Evolutionary conservation across 2,888 invertebrate species (phyloP).

Genomic region (Phytoseiulus persimilis): DNA sequence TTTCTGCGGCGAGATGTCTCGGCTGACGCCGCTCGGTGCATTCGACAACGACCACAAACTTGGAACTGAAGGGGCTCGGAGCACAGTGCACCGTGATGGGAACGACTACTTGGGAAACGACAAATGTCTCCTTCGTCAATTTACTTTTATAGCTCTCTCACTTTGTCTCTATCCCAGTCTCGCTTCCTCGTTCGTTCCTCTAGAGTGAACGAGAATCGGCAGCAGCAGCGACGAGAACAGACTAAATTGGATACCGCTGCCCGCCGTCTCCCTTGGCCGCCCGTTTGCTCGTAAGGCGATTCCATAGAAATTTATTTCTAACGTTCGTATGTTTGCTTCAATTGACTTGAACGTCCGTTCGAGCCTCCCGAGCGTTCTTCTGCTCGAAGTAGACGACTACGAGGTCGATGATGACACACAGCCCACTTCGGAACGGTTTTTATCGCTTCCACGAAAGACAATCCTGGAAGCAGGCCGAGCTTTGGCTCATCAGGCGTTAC

Average conservation of each 20-base stretch:
- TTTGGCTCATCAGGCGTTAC: background rate
- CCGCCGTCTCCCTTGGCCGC: background rate
- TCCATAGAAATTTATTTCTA: background rate
- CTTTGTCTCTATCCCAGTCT: background rate
- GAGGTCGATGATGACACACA: background rate
- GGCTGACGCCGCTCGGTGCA: background rate
- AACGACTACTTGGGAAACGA: background rate
- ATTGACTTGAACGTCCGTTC: background rate
- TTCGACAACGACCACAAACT: background rate
- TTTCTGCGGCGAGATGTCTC: background rate
- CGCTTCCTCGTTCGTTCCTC: background rate
- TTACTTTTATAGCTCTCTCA: conserved; percentile 5
- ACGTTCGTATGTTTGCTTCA: background rate
- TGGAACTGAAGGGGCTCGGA: background rate
- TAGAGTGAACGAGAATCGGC: background rate
- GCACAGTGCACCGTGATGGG: background rate
- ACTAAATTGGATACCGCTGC: background rate
- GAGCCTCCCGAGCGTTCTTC: background rate
- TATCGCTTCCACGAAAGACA: background rate
- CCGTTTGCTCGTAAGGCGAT: background rate
- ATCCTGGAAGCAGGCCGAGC: background rate
- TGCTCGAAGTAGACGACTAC: background rate
- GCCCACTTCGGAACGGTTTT: background rate
- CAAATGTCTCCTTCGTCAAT: background rate
- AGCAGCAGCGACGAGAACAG: background rate